Evolutionary conservation across 2,113 vertebrate genomes (phyloP).

Genomic region (Otus sunia): DNA sequence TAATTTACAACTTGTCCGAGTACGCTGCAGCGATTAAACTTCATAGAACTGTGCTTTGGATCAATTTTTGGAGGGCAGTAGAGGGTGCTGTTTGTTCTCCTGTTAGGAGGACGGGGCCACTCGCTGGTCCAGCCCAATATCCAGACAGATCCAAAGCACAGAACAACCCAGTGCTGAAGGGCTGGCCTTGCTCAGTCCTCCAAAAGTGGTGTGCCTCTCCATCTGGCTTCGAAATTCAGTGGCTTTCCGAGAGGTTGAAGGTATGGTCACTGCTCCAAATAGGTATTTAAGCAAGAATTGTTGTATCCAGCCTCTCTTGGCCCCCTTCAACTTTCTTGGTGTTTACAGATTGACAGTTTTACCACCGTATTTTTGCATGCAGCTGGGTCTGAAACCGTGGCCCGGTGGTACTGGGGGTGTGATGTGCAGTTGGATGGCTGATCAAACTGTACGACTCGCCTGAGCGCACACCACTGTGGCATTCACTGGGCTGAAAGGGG

Average conservation of each 20-base stretch:
- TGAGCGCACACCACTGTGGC: rapidly evolving
- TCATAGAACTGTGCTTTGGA: background rate
- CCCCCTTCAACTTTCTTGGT: background rate
- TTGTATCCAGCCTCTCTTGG: rapidly evolving
- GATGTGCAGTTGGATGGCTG: background rate
- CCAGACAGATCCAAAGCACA: background rate
- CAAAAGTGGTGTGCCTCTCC: rapidly evolving
- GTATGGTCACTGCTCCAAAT: background rate
- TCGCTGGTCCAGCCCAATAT: background rate
- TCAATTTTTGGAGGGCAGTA: background rate
- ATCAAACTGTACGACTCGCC: rapidly evolving
- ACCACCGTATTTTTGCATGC: background rate
- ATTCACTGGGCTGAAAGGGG: background rate
- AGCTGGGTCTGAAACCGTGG: background rate
- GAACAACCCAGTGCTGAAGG: background rate
- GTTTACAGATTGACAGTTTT: background rate
- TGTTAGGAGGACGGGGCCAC: background rate
- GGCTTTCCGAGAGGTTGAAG: background rate
- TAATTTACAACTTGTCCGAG: background rate
- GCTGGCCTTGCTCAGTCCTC: background rate
- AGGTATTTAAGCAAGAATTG: rapidly evolving
- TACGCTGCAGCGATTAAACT: background rate
- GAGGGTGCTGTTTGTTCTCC: background rate
- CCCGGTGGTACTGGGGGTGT: background rate
- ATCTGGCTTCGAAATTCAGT: background rate